Evolutionary conservation across 2,888 invertebrate species (phyloP).

Genomic region (Sesia bembeciformis): DNA sequence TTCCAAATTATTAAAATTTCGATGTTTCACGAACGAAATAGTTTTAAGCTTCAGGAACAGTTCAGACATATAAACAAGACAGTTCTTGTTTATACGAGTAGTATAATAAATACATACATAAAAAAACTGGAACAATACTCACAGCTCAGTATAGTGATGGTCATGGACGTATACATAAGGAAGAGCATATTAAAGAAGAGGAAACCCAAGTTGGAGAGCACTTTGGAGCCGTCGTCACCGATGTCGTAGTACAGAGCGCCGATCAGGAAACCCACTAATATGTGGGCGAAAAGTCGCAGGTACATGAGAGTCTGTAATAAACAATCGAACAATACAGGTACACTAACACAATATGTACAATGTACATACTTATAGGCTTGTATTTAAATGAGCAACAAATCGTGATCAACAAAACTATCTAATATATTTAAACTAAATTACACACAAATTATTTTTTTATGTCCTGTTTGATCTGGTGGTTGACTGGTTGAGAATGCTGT

Average conservation of each 20-base stretch:
- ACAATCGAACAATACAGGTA: too few relatives aligned
- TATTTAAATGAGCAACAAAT: too few relatives aligned
- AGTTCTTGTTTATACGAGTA: neutral
- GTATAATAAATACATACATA: neutral
- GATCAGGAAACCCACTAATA: constrained; percentile 93
- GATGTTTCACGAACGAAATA: neutral
- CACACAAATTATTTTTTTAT: too few relatives aligned
- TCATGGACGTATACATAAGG: constrained; percentile 99
- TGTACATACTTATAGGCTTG: too few relatives aligned
- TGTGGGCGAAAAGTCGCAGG: constrained; percentile 93
- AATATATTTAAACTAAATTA: too few relatives aligned
- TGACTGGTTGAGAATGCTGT: too few relatives aligned
- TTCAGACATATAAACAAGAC: too few relatives aligned
- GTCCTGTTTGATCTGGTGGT: too few relatives aligned
- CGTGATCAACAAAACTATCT: too few relatives aligned
- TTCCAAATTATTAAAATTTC: too few relatives aligned
- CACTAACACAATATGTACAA: too few relatives aligned
- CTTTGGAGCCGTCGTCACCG: constrained; percentile 96
- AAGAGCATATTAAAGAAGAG: constrained; percentile 99
- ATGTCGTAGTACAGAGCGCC: constrained; percentile 96
- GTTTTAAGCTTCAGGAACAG: neutral
- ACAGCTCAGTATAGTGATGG: constrained; percentile 98
- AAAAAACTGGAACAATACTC: constrained; percentile 50
- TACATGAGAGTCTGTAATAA: constrained; percentile 92
- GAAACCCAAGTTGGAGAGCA: constrained; percentile 96